These are phyloP conservation scores for Pterocles orientalis DNA, from an alignment of 2,113 vertebrate genomes.

Conservation along the genomic window DNA sequence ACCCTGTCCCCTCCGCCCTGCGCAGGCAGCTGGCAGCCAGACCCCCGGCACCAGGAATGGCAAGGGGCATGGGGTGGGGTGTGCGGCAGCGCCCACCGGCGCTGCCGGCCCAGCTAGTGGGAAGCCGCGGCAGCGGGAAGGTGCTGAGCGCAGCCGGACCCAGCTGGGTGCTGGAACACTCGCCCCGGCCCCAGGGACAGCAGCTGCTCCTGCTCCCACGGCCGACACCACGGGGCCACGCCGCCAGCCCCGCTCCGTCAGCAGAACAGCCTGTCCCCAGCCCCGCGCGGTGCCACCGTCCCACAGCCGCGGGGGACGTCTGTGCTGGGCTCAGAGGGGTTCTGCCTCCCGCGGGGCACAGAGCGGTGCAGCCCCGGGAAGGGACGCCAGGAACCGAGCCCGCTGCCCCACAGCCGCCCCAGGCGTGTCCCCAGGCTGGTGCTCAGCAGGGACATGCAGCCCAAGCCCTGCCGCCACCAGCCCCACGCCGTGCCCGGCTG, in stretches of 20 bases:
- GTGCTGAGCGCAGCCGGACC: background rate
- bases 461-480: background rate
- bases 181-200: fast-evolving
- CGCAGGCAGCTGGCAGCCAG: fast-evolving
- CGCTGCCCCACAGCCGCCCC: background rate
- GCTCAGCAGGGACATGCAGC: fast-evolving
- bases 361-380: background rate
- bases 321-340: background rate
- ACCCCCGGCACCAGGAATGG: background rate
- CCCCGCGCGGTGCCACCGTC: fast-evolving
- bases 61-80: fast-evolving
- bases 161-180: background rate
- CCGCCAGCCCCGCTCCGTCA: background rate
- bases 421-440: background rate
- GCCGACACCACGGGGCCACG: background rate
- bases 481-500: background rate
- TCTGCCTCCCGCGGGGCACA: background rate
- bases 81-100: fast-evolving
- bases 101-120: no score
- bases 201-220: fast-evolving
- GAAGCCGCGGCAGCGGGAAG: no score
- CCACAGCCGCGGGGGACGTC: fast-evolving
- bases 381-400: background rate
- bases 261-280: no score
- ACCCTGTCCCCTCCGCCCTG: background rate